Conservation (phyloP, 2,888 invertebrate genomes). For the Meliscaeva auricollis region DNA sequence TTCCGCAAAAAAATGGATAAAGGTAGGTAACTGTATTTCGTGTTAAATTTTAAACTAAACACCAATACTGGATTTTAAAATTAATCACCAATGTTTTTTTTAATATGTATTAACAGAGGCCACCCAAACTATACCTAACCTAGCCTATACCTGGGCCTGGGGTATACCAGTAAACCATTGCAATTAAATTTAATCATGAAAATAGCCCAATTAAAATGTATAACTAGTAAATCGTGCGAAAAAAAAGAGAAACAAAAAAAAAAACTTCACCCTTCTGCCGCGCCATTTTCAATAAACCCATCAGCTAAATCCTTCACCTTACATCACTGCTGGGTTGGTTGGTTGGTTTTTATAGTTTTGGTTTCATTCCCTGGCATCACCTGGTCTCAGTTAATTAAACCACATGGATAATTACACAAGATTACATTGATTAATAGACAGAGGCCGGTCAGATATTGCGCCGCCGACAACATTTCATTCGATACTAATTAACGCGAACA, state of each 20-base stretch:
- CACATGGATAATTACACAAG: constrained; percentile 75
- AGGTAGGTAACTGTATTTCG: too few relatives aligned
- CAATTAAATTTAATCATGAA: constrained; percentile 43
- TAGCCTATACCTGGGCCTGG: too few relatives aligned
- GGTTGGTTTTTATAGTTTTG: background rate
- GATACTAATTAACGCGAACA: constrained; percentile 76
- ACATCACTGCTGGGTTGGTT: background rate
- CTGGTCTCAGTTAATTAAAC: constrained; percentile 75
- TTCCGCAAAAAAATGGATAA: background rate
- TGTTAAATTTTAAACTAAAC: background rate
- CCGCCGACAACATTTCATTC: constrained; percentile 76
- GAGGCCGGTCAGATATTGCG: constrained; percentile 75
- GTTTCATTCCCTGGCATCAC: constrained; percentile 54
- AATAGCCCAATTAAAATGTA: constrained; percentile 69
- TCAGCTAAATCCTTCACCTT: constrained; percentile 57
- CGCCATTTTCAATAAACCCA: constrained; percentile 22
- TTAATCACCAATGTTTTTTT: constrained; percentile 6
- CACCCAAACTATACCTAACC: too few relatives aligned
- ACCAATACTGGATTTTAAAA: background rate
- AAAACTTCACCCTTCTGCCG: background rate
- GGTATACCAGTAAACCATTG: background rate
- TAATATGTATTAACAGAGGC: too few relatives aligned
- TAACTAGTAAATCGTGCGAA: constrained; percentile 61
- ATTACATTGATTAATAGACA: constrained; percentile 76
- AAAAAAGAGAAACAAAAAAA: constrained; percentile 19